Evolutionary conservation across 2,797 vertebrate species (phyloP).

Genomic region (Pyrocephalus nanus): DNA sequence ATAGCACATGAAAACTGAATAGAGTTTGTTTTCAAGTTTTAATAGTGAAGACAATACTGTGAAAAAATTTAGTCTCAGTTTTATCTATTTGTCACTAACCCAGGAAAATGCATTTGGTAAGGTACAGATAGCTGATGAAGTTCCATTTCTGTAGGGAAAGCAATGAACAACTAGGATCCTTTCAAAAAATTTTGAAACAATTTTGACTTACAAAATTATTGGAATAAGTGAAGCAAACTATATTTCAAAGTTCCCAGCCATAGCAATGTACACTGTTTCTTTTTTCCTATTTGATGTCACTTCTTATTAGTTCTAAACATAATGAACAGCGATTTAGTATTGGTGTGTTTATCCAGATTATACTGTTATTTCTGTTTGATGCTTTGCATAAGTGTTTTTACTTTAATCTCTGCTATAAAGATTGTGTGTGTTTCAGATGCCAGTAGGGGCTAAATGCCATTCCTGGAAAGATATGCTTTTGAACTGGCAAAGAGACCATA

Average conservation of each 20-base stretch:
- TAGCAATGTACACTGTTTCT: neutral
- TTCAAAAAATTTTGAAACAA: neutral
- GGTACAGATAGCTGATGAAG: neutral
- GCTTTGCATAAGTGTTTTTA: constrained; percentile 8
- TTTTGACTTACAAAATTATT: neutral
- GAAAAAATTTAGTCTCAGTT: neutral
- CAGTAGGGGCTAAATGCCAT: constrained; percentile 2
- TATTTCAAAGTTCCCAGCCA: neutral
- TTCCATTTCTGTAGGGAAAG: neutral
- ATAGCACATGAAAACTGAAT: neutral
- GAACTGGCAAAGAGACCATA: constrained; percentile 39
- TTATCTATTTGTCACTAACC: neutral
- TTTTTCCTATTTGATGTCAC: neutral
- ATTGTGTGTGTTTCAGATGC: neutral
- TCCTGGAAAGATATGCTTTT: constrained; percentile 50
- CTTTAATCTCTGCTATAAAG: neutral
- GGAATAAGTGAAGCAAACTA: neutral
- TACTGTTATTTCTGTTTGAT: neutral
- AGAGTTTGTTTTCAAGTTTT: neutral
- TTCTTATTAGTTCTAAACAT: neutral
- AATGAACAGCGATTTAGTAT: neutral
- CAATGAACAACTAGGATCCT: neutral
- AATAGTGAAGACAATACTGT: neutral
- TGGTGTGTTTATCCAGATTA: neutral
- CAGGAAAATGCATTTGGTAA: neutral